Conservation (phyloP, 1,140 invertebrate genomes). For the Cheumatopsyche charites region DNA sequence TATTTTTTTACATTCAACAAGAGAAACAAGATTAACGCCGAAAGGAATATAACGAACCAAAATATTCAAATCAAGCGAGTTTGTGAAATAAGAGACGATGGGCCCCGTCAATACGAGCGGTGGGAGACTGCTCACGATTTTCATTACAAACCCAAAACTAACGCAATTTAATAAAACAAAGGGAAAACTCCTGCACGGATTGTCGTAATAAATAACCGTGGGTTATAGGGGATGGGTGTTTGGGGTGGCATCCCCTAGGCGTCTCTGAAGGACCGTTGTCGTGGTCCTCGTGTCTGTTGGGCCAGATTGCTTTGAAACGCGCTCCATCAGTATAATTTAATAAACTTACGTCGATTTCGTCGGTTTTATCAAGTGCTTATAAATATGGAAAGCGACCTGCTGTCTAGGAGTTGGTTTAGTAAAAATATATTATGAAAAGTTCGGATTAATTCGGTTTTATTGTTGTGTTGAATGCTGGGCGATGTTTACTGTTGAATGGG, state of each 20-base stretch:
- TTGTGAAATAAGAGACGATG: background rate
- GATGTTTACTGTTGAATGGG: too few species aligned
- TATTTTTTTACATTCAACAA: too few species aligned
- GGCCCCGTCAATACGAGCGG: background rate
- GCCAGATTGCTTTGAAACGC: constrained; percentile 29
- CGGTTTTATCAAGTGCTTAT: constrained; percentile 12
- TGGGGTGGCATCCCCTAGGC: constrained; percentile 24
- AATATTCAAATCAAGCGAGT: background rate
- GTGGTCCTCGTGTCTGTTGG: constrained; percentile 17
- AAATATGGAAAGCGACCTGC: background rate
- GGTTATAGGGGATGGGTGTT: constrained; percentile 33
- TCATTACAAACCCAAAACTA: constrained; percentile 40
- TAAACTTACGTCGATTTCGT: constrained; percentile 24
- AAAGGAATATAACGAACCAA: constrained; percentile 1
- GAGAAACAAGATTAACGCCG: background rate
- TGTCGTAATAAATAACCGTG: constrained; percentile 41
- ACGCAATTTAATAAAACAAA: constrained; percentile 44
- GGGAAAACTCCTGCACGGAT: constrained; percentile 33
- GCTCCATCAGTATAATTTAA: constrained; percentile 32
- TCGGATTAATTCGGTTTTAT: too few species aligned
- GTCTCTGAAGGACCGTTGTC: constrained; percentile 20
- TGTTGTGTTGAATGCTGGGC: too few species aligned
- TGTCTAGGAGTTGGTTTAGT: too few species aligned
- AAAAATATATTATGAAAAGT: too few species aligned
- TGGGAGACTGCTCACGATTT: constrained; percentile 39